Evolutionary conservation across 2,113 vertebrate genomes (phyloP).

Genomic region (Atractosteus spatula): DNA sequence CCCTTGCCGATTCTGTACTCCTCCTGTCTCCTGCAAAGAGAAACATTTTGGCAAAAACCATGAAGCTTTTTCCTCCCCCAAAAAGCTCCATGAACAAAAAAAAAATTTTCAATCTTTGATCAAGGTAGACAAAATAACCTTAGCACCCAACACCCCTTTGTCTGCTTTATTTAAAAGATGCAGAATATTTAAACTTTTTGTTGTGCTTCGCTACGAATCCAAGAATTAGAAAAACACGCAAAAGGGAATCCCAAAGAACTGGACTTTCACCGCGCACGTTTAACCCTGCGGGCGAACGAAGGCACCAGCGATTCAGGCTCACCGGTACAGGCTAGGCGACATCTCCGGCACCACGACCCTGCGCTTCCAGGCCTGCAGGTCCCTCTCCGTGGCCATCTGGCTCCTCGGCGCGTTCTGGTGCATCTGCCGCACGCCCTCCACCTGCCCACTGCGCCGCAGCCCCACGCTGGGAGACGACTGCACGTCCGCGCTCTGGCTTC

Average conservation of each 20-base stretch:
- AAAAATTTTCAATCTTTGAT: too few relatives aligned
- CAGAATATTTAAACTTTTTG: too few relatives aligned
- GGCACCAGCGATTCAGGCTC: slow-evolving; percentile 3
- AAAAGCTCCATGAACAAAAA: too few relatives aligned
- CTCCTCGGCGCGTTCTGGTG: slow-evolving; percentile 92
- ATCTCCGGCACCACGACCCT: slow-evolving; percentile 93
- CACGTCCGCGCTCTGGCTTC: slow-evolving; percentile 79
- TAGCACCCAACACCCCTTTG: too few relatives aligned
- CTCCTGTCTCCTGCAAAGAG: slow-evolving; percentile 72
- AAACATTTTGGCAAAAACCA: too few relatives aligned
- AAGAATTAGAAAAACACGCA: background rate
- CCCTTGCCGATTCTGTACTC: slow-evolving; percentile 78
- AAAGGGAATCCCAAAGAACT: background rate
- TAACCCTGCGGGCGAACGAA: background rate
- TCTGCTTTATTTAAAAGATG: too few relatives aligned
- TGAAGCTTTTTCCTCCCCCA: too few relatives aligned
- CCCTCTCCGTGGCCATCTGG: slow-evolving; percentile 90
- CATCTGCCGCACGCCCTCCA: slow-evolving; percentile 94
- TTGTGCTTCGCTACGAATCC: background rate
- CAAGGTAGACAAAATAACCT: too few relatives aligned
- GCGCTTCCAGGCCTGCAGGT: slow-evolving; percentile 89
- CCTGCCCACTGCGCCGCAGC: slow-evolving; percentile 88
- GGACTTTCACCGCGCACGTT: background rate
- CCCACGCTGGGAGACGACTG: slow-evolving; percentile 91
- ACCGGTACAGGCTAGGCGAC: slow-evolving; percentile 74